Evolutionary conservation across 2,113 vertebrate genomes (phyloP).

Genomic region (Hippolais icterina): DNA sequence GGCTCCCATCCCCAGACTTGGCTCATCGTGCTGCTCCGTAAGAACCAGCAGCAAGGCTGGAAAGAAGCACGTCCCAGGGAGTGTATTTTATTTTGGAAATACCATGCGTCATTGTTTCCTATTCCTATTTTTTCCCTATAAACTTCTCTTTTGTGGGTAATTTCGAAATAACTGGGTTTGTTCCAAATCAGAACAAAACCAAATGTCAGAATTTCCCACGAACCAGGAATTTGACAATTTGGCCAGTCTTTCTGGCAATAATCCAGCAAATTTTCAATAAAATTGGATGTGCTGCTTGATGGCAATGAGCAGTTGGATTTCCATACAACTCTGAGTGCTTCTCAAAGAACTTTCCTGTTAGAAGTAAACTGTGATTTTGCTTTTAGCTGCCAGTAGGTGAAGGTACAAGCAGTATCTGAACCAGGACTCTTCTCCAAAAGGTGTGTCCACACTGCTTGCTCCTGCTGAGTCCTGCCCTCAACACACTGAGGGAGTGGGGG

Average conservation of each 20-base stretch:
- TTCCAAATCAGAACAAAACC: slow-evolving; percentile 54
- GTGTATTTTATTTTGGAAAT: slow-evolving; percentile 33
- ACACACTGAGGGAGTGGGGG: neutral
- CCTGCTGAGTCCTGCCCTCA: neutral
- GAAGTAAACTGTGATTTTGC: neutral
- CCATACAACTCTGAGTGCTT: neutral
- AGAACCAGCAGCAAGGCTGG: neutral
- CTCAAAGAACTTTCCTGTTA: neutral
- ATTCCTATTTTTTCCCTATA: slow-evolving; percentile 34
- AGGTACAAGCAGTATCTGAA: neutral
- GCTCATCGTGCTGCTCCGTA: accelerated
- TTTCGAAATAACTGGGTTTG: neutral
- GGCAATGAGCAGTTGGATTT: neutral
- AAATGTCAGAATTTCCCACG: slow-evolving; percentile 59
- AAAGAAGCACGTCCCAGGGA: neutral
- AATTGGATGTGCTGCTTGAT: neutral
- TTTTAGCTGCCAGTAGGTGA: neutral
- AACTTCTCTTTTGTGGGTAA: slow-evolving; percentile 43
- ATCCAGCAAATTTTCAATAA: neutral
- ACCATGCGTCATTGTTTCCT: slow-evolving; percentile 54
- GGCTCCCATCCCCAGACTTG: neutral
- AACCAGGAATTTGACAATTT: slow-evolving; percentile 30
- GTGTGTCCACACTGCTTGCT: neutral
- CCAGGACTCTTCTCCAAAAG: neutral
- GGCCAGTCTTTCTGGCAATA: slow-evolving; percentile 18